These are phyloP conservation scores for Bradypus variegatus DNA, from an alignment of 2,797 vertebrate species.

Conservation along the genomic window DNA sequence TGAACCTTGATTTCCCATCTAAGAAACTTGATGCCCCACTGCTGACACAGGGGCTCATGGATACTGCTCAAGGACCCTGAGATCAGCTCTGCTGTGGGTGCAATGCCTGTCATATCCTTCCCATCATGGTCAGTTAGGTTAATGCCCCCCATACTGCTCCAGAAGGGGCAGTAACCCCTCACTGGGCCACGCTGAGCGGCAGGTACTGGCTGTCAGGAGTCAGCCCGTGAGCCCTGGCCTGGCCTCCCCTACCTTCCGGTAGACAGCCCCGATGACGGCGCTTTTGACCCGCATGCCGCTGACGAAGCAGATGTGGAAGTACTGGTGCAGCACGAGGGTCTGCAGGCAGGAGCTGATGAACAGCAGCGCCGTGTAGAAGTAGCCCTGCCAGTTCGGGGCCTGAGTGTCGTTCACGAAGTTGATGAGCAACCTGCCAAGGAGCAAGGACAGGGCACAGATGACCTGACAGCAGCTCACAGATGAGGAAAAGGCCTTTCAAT, in stretches of 20 bases:
- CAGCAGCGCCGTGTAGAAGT: constrained; percentile 88
- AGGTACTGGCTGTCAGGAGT: too few relatives aligned
- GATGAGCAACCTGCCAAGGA: constrained; percentile 82
- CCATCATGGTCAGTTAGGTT: fast-evolving
- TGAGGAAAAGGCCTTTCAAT: too few relatives aligned
- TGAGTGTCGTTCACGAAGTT: constrained; percentile 81
- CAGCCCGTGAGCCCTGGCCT: neutral
- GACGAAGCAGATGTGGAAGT: constrained; percentile 97
- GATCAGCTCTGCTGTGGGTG: neutral
- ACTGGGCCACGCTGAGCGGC: neutral
- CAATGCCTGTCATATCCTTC: fast-evolving
- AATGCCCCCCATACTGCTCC: neutral
- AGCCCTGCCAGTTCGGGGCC: constrained; percentile 91
- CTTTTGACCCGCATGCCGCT: constrained; percentile 95
- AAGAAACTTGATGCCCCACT: neutral
- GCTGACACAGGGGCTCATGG: neutral
- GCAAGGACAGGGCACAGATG: neutral
- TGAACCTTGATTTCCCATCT: neutral
- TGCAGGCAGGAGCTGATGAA: constrained; percentile 87
- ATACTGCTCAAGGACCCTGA: neutral
- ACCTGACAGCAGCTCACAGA: fast-evolving
- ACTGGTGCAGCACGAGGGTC: constrained; percentile 91
- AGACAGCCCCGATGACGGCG: constrained; percentile 89
- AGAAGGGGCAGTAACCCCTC: neutral
- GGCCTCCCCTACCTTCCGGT: constrained; percentile 84